These are phyloP conservation scores for Polyommatus icarus DNA, from an alignment of 2,888 invertebrate species.

Conservation along the genomic window DNA sequence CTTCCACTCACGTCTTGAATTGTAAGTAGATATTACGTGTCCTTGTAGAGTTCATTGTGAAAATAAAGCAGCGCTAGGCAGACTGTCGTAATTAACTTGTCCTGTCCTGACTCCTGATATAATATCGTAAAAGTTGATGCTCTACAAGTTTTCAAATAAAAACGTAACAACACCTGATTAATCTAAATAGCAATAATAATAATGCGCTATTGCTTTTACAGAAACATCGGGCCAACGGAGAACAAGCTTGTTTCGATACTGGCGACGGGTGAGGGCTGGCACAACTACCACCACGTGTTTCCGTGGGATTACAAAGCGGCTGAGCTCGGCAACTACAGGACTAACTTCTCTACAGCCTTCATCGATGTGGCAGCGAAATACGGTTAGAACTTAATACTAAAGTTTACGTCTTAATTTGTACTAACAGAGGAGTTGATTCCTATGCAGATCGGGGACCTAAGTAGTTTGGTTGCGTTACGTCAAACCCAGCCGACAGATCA, in stretches of 20 bases:
- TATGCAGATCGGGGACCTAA: too few relatives aligned
- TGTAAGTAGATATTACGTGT: too few relatives aligned
- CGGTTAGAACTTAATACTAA: conserved; percentile 65
- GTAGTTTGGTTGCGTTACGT: too few relatives aligned
- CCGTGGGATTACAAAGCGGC: conserved; percentile 91
- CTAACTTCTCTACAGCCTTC: conserved; percentile 82
- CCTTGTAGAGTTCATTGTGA: too few relatives aligned
- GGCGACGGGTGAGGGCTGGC: conserved; percentile 90
- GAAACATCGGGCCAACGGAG: conserved; percentile 85
- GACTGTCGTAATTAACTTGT: too few relatives aligned
- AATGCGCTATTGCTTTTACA: conserved; percentile 50
- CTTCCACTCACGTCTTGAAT: too few relatives aligned
- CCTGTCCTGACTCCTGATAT: too few relatives aligned
- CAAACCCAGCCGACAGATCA: too few relatives aligned
- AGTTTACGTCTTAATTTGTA: neutral
- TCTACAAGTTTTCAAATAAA: too few relatives aligned
- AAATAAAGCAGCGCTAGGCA: too few relatives aligned
- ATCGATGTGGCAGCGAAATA: conserved; percentile 85
- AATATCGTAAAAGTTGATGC: too few relatives aligned
- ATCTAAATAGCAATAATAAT: neutral
- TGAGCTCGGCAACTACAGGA: conserved; percentile 84
- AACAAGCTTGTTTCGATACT: conserved; percentile 83
- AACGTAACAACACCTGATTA: neutral
- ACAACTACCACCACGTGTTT: conserved; percentile 94
- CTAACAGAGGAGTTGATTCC: too few relatives aligned